Percentiles rank a stretch among this genome's conserved stretches.
Evolutionary conservation across 2,797 vertebrate genomes (phyloP).

Genomic region (Tamandua tetradactyla): DNA sequence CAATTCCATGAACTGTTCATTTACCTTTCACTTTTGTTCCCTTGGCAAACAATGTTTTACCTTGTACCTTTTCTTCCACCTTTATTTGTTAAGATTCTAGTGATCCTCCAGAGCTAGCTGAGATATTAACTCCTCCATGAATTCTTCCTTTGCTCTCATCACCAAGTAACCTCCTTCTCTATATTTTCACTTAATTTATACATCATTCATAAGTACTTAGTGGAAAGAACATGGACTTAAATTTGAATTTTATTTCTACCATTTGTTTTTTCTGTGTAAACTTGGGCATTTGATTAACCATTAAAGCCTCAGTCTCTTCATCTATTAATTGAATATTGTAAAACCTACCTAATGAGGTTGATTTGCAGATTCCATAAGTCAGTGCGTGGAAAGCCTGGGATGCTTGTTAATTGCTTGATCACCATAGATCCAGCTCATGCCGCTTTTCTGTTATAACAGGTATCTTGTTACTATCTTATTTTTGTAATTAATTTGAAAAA

Average conservation of each 20-base stretch:
- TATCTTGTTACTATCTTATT: slow-evolving; percentile 14
- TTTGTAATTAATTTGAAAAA: slow-evolving; percentile 27
- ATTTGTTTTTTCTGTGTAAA: neutral
- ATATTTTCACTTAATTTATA: neutral
- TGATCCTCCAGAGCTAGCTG: neutral
- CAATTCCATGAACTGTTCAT: neutral
- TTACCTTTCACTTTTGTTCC: neutral
- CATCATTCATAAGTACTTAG: neutral
- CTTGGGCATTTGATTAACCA: neutral
- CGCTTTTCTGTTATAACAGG: neutral
- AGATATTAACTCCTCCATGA: neutral
- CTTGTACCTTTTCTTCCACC: neutral
- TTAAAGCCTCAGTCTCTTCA: neutral
- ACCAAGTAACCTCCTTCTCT: neutral
- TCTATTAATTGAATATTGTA: neutral
- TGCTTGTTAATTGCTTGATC: neutral
- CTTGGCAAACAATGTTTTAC: neutral
- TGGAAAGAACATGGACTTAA: neutral
- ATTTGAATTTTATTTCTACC: neutral
- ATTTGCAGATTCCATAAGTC: neutral
- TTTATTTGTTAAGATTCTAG: neutral
- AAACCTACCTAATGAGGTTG: neutral
- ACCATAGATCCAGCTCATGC: neutral
- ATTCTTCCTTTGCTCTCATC: neutral
- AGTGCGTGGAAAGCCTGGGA: neutral